Evolutionary conservation across 2,113 vertebrate species (phyloP).

Genomic region (Lophius piscatorius): DNA sequence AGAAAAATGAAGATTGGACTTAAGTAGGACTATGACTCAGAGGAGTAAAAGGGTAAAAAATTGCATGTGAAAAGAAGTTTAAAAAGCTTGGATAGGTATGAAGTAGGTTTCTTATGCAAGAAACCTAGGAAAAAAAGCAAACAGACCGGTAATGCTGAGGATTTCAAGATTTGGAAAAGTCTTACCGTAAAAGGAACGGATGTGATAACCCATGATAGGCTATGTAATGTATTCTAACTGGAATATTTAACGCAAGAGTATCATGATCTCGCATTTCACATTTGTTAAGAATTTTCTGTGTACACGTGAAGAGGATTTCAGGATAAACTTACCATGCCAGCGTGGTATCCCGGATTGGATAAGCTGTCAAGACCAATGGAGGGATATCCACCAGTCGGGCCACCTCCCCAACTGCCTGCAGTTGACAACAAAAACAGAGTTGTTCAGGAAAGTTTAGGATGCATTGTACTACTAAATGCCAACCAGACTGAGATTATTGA

Average conservation of each 20-base stretch:
- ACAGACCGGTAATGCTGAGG: constrained; percentile 14
- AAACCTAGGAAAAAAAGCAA: constrained; percentile 13
- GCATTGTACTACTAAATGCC: neutral
- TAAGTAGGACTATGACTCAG: constrained; percentile 15
- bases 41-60: constrained; percentile 27
- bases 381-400: constrained; percentile 72
- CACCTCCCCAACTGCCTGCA: constrained; percentile 78
- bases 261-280: constrained; percentile 17
- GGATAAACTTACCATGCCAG: constrained; percentile 76
- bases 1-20: constrained; percentile 13
- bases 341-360: constrained; percentile 71
- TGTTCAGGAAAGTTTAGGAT: constrained; percentile 12
- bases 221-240: constrained; percentile 65
- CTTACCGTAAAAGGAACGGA: constrained; percentile 60
- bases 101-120: constrained; percentile 44
- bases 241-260: constrained; percentile 53
- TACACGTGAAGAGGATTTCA: neutral
- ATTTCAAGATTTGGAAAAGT: constrained; percentile 40
- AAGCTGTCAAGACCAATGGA: constrained; percentile 66
- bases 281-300: neutral
- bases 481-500: neutral
- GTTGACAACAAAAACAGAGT: constrained; percentile 15
- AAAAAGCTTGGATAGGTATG: constrained; percentile 14
- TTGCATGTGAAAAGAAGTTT: constrained; percentile 23
- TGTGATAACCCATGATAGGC: constrained; percentile 44